Evolutionary conservation across 92 coral and sea anemone species (phyloP).

Genomic region (Heteractis magnifica): DNA sequence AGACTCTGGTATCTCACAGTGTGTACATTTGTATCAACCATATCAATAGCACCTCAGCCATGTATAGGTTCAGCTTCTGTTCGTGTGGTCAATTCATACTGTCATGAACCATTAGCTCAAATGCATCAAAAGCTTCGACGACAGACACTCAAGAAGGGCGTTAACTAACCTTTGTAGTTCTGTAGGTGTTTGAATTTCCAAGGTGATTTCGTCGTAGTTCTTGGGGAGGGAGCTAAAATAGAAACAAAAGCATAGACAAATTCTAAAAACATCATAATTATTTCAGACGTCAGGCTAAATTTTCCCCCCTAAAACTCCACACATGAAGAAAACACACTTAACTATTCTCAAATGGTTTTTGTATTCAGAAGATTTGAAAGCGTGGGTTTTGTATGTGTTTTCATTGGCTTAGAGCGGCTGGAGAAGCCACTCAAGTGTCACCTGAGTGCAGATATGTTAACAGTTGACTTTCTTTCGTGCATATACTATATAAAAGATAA

Average conservation of each 20-base stretch:
- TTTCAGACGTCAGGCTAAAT: background rate
- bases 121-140: background rate
- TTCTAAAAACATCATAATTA: background rate
- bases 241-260: background rate
- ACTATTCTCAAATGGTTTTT: no score
- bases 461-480: no score
- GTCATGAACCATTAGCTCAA: background rate
- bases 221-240: constrained; percentile 31
- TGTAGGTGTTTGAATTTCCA: constrained; percentile 34
- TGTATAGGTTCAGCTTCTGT: no score
- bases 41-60: no score
- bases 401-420: background rate
- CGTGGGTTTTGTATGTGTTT: background rate
- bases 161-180: constrained; percentile 57
- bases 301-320: no score
- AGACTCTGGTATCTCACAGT: no score
- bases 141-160: background rate
- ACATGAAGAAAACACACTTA: no score
- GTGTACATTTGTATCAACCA: no score
- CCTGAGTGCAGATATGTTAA: no score
- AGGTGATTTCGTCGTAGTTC: constrained; percentile 20
- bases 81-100: background rate
- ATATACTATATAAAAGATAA: background rate
- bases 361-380: no score
- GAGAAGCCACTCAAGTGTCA: background rate